A percentile compares a stretch with the other conserved stretches of the same genome.
phyloP scores from a whole-genome alignment of 1,140 invertebrate genomes.

The Dolichoris vasculosae region DNA sequence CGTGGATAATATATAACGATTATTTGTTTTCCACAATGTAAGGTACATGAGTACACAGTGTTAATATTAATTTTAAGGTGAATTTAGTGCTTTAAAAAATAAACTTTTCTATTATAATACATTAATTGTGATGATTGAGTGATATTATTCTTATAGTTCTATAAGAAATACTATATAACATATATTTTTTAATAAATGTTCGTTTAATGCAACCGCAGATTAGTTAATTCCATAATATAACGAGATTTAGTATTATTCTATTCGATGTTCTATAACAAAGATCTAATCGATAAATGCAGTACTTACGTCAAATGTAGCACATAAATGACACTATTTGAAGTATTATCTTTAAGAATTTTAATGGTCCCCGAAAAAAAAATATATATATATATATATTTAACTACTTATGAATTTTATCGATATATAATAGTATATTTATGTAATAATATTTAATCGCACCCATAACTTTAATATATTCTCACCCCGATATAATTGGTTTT shows the following conservation, averaged over 20 bases:
- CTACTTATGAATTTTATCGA: background rate
- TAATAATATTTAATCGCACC: conserved; percentile 2
- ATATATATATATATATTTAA: background rate
- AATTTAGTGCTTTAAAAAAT: conserved; percentile 35
- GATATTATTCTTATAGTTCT: conserved; percentile 45
- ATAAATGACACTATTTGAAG: conserved; percentile 1
- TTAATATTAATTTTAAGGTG: conserved; percentile 31
- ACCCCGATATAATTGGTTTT: background rate
- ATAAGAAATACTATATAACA: conserved; percentile 37
- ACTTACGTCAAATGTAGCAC: background rate
- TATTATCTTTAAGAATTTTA: conserved; percentile 7
- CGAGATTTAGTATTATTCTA: background rate
- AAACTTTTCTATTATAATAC: conserved; percentile 13
- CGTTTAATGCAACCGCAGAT: conserved; percentile 18
- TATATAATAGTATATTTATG: background rate
- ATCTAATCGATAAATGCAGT: background rate
- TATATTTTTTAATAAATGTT: conserved; percentile 51
- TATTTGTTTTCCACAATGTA: background rate
- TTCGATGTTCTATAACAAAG: conserved; percentile 19
- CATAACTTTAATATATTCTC: background rate
- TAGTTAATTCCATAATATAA: conserved; percentile 16
- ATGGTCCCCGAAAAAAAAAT: background rate
- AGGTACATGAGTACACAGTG: background rate
- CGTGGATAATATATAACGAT: background rate
- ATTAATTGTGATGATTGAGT: conserved; percentile 48